phyloP scores from a whole-genome alignment of 2,888 invertebrate species.

The Ectemnius cavifrons region DNA sequence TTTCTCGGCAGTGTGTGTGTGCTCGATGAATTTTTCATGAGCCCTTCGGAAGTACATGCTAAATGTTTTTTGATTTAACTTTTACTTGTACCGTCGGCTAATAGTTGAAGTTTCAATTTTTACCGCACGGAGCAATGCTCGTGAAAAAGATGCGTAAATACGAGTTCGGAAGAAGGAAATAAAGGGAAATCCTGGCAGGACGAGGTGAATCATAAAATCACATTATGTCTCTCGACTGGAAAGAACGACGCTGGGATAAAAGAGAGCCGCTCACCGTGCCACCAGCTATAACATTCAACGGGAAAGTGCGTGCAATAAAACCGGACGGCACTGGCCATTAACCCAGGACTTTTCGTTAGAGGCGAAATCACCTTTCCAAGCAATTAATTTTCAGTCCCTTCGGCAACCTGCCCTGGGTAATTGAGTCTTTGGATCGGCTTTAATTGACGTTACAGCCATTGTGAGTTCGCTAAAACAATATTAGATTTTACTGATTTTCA shows the following conservation, averaged over 20 bases:
- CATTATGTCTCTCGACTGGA: slow-evolving; percentile 28
- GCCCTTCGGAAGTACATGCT: neutral
- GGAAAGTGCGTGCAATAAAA: slow-evolving; percentile 42
- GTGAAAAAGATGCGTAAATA: neutral
- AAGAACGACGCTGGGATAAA: too few relatives aligned
- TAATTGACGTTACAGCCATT: too few relatives aligned
- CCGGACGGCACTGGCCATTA: slow-evolving; percentile 27
- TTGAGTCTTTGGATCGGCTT: too few relatives aligned
- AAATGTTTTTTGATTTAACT: neutral
- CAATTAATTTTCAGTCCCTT: slow-evolving; percentile 5
- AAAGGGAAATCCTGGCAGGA: slow-evolving; percentile 1
- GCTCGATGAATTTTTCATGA: slow-evolving; percentile 30
- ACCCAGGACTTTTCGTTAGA: slow-evolving; percentile 16
- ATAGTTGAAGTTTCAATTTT: neutral
- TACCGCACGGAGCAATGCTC: neutral
- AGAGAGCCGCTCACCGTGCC: too few relatives aligned
- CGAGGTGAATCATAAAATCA: slow-evolving; percentile 46
- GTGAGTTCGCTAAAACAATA: too few relatives aligned
- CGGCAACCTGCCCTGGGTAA: neutral
- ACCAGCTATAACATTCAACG: neutral
- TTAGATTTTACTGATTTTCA: too few relatives aligned
- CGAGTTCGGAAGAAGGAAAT: neutral
- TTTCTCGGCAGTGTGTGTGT: neutral
- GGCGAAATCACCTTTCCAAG: slow-evolving; percentile 2
- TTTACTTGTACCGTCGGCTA: too few relatives aligned